Evolutionary conservation across 2,113 vertebrate genomes (phyloP).

Genomic region (Protobothrops flavoviridis): DNA sequence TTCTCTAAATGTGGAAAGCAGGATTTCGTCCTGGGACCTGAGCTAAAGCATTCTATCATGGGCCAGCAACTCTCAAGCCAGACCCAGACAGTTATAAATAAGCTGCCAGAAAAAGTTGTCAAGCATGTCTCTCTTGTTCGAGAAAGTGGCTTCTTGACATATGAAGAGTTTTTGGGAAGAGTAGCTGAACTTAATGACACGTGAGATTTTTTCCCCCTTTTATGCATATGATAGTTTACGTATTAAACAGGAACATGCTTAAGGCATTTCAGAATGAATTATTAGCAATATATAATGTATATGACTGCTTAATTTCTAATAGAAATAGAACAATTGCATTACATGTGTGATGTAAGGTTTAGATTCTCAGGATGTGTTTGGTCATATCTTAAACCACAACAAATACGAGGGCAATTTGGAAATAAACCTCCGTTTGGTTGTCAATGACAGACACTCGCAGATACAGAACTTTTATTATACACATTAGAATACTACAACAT

Average conservation of each 20-base stretch:
- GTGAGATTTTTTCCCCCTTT: slow-evolving; percentile 76
- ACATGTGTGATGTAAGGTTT: not conserved
- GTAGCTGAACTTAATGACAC: slow-evolving; percentile 95
- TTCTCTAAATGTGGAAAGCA: slow-evolving; percentile 71
- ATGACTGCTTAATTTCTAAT: not conserved
- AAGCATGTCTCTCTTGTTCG: slow-evolving; percentile 88
- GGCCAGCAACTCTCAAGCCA: slow-evolving; percentile 94
- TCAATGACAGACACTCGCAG: too few species aligned
- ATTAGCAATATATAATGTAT: not conserved
- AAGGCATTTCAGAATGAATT: not conserved
- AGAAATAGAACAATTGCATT: not conserved
- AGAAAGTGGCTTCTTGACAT: slow-evolving; percentile 91
- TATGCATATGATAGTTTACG: not conserved
- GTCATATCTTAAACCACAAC: not conserved
- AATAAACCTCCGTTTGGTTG: too few species aligned
- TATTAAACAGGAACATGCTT: not conserved
- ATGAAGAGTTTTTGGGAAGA: slow-evolving; percentile 96
- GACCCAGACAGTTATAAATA: slow-evolving; percentile 83
- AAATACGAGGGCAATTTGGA: not conserved
- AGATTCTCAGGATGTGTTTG: not conserved
- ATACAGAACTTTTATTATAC: too few species aligned
- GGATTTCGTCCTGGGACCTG: slow-evolving; percentile 53
- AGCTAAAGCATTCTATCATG: slow-evolving; percentile 76
- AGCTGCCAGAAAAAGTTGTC: slow-evolving; percentile 93
- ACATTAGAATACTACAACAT: too few species aligned